Evolutionary conservation across 2,888 invertebrate genomes (phyloP).

Genomic region (Protodeltote pygarga): DNA sequence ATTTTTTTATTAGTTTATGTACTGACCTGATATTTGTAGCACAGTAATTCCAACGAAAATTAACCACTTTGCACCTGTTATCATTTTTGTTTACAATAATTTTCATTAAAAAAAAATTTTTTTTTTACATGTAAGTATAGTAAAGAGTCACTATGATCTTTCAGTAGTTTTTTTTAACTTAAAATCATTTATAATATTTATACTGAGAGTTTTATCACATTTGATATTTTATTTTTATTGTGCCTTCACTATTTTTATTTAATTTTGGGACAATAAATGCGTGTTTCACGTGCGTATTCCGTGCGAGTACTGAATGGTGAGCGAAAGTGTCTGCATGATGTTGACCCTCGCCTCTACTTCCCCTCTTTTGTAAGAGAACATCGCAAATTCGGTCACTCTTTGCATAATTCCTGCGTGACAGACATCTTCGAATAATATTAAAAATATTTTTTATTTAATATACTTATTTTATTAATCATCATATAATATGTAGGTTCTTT

Average conservation of each 20-base stretch:
- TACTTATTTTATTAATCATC: background rate
- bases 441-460: background rate
- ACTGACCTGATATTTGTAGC: conserved; percentile 74
- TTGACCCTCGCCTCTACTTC: conserved; percentile 62
- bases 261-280: conserved; percentile 43
- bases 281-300: conserved; percentile 65
- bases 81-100: conserved; percentile 58
- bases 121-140: conserved; percentile 10
- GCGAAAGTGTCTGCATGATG: conserved; percentile 74
- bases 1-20: too few relatives aligned
- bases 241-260: conserved; percentile 9
- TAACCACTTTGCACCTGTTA: conserved; percentile 71
- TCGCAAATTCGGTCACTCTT: conserved; percentile 42
- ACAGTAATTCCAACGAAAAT: conserved; percentile 75
- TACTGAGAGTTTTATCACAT: conserved; percentile 30
- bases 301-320: conserved; percentile 66
- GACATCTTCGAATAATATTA: conserved; percentile 9
- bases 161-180: background rate
- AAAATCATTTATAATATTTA: background rate
- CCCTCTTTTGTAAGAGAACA: conserved; percentile 55
- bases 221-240: background rate
- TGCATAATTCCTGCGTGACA: conserved; percentile 31
- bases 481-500: background rate
- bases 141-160: background rate
- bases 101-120: conserved; percentile 14